Evolutionary conservation across 2,888 invertebrate species (phyloP).

Genomic region (Disparrhopalites patrizii): DNA sequence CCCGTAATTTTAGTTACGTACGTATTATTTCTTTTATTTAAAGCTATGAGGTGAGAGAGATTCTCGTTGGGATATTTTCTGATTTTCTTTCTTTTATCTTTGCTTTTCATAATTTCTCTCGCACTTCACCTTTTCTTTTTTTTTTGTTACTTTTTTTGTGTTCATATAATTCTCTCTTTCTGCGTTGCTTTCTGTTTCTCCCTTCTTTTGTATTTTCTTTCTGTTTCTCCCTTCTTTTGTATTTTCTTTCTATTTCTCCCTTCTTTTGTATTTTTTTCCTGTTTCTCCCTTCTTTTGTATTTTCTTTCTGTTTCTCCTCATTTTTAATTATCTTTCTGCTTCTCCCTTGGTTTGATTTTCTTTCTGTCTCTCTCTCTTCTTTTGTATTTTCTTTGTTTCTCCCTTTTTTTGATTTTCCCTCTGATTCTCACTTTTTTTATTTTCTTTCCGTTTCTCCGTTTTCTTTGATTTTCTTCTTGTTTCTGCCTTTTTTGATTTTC

Average conservation of each 20-base stretch:
- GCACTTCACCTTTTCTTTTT: neutral
- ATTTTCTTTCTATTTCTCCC: neutral
- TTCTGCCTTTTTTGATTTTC: too few relatives aligned
- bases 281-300: neutral
- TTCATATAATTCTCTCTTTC: constrained; percentile 24
- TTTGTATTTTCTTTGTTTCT: neutral
- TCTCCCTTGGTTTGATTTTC: neutral
- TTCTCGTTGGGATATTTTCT: too few relatives aligned
- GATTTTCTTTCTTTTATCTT: too few relatives aligned
- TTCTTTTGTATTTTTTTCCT: neutral
- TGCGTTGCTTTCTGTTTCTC: constrained; percentile 1
- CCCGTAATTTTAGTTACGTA: too few relatives aligned
- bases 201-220: constrained; percentile 10
- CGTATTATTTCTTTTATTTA: too few relatives aligned
- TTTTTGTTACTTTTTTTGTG: neutral
- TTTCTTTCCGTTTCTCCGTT: too few relatives aligned
- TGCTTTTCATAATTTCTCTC: too few relatives aligned
- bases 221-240: constrained; percentile 8
- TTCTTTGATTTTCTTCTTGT: too few relatives aligned
- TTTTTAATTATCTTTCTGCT: neutral
- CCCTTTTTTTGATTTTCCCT: neutral
- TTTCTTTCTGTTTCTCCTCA: too few relatives aligned
- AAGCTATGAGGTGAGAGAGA: too few relatives aligned
- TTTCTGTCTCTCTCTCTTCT: neutral
- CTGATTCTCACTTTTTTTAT: too few relatives aligned